Conservation (phyloP, 2,797 vertebrate species). For the Alcedo atthis region DNA sequence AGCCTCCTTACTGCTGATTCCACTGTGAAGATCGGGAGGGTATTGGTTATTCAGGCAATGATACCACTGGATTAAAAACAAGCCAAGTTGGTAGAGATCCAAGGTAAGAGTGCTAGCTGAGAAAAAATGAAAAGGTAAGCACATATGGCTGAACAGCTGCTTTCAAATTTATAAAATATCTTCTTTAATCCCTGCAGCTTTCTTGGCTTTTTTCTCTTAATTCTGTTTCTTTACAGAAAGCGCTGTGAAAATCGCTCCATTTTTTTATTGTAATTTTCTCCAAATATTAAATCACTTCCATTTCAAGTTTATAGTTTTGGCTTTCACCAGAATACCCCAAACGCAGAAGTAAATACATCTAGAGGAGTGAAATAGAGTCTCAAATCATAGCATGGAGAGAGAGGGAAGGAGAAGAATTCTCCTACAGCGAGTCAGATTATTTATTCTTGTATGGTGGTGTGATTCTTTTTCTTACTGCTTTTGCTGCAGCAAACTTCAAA, state of each 20-base stretch:
- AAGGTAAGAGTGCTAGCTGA: constrained; percentile 65
- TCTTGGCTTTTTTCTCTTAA: constrained; percentile 72
- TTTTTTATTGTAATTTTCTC: constrained; percentile 70
- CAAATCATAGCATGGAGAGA: constrained; percentile 32
- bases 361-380: constrained; percentile 56
- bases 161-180: constrained; percentile 79
- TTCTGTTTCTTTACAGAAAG: constrained; percentile 72
- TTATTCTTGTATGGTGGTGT: background rate
- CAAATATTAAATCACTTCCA: constrained; percentile 72
- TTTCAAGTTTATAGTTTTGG: constrained; percentile 72
- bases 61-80: constrained; percentile 72
- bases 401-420: background rate
- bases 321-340: constrained; percentile 63
- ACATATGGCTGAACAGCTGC: constrained; percentile 81
- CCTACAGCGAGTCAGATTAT: constrained; percentile 15
- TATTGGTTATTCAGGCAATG: constrained; percentile 71
- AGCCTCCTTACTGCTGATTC: constrained; percentile 21
- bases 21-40: constrained; percentile 32
- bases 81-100: constrained; percentile 74
- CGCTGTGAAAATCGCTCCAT: constrained; percentile 49
- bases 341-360: constrained; percentile 65
- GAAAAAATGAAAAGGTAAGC: constrained; percentile 77
- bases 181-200: constrained; percentile 79
- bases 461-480: background rate
- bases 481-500: background rate